Base-by-base conservation (phyloP, 1,140 invertebrate genomes). In the Pseudomyrmex dendroicus region DNA sequence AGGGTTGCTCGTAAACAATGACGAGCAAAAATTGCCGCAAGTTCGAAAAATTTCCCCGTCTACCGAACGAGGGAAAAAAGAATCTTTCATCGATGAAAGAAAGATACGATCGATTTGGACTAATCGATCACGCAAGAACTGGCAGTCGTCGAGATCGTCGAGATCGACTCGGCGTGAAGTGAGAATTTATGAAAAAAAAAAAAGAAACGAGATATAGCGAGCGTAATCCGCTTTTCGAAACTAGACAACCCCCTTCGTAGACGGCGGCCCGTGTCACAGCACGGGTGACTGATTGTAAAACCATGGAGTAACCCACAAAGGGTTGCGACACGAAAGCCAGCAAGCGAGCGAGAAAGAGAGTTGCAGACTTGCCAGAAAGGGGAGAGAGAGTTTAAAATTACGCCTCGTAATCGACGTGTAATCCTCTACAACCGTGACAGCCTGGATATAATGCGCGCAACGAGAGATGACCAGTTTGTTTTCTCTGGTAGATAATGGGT, bases 221-320 rank as follows among this genome's bases (percentile, higher is more conserved):
- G 82, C 82, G 74, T 94, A 94, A 94, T 94, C 94, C 92, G 93
- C 91, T 94, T 93, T 92, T 91, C 77, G 87, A 90, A 93, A 93
- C 85, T 88, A 89, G 86, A 83, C 87, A 83, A 87, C 86, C 88
- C 35, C 87, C 87, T 86, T 89, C 89, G 74, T 15, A 64, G 73
- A 76, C 59, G 92, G 92, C 91, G 91, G 90, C 90, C 77, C 85
- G 90, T 94, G 94, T 94, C 94, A 94, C 89, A 94, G 93, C 93
- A 94, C 87, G 93, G 93, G 89, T 94, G 93, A 94, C 93, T 94
- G 93, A 94, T 94, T 94, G 93, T 93, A 92, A 94, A 94, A 94
- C 93, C 93, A 94, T 94, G 85, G 91, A 94, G 93, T 93, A 89
- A 90, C 91, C 93, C 92, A 90, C 92, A 92, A 89, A 93, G 91